phyloP scores from a whole-genome alignment of 2,888 invertebrate genomes.

The Gymnocheta viridis region DNA sequence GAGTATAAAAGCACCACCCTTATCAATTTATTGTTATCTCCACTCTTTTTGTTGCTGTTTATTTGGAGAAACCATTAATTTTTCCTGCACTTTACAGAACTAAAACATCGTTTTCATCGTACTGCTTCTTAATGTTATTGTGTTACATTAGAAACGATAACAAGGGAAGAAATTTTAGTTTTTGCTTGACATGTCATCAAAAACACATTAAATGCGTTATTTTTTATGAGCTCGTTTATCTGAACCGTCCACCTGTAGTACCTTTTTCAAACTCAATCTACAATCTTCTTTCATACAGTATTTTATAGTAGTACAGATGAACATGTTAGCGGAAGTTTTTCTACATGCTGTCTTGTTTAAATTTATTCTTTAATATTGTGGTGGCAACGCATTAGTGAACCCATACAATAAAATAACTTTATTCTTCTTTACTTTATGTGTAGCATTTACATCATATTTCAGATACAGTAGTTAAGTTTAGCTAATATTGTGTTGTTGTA shows the following conservation, averaged over 20 bases:
- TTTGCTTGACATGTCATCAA: slow-evolving; percentile 71
- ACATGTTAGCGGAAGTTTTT: not conserved
- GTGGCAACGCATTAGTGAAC: slow-evolving; percentile 55
- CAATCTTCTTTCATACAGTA: not conserved
- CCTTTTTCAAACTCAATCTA: not conserved
- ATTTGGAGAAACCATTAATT: slow-evolving; percentile 32
- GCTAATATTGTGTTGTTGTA: too few relatives aligned
- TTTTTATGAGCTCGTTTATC: slow-evolving; percentile 71
- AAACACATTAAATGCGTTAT: slow-evolving; percentile 71
- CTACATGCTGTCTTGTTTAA: slow-evolving; percentile 1
- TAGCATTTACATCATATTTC: not conserved
- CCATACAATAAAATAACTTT: slow-evolving; percentile 33
- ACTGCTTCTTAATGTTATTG: slow-evolving; percentile 20
- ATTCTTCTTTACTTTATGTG: not conserved
- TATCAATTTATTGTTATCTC: slow-evolving; percentile 39
- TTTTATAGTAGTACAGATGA: not conserved
- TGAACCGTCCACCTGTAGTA: slow-evolving; percentile 68
- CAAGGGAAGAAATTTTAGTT: not conserved
- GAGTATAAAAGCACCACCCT: not conserved
- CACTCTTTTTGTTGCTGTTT: not conserved
- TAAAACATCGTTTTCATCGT: slow-evolving; percentile 27
- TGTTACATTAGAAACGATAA: slow-evolving; percentile 28
- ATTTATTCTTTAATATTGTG: slow-evolving; percentile 30
- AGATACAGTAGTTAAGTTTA: not conserved
- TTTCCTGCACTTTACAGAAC: slow-evolving; percentile 20